These are phyloP conservation scores for Palaemon carinicauda DNA, from an alignment of 1,140 invertebrate genomes.

Conservation along the genomic window DNA sequence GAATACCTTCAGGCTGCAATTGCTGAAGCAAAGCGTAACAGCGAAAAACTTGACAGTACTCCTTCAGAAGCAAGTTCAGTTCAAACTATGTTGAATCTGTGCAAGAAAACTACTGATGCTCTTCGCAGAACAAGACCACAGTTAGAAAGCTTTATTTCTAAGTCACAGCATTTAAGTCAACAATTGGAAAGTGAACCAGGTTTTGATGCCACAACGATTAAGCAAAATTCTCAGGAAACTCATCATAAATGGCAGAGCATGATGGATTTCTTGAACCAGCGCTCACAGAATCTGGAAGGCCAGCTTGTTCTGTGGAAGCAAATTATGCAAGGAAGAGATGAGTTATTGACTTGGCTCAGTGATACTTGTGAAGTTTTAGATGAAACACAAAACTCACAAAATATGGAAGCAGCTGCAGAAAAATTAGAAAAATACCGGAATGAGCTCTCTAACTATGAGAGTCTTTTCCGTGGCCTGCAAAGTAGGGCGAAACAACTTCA, in stretches of 20 bases:
- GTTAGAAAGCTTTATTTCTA: slow-evolving; percentile 70
- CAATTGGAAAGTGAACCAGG: slow-evolving; percentile 77
- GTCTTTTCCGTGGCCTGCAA: slow-evolving; percentile 77
- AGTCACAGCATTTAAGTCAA: slow-evolving; percentile 61
- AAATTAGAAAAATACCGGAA: slow-evolving; percentile 84
- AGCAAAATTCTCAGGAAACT: slow-evolving; percentile 63
- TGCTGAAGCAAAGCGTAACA: slow-evolving; percentile 72
- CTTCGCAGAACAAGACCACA: slow-evolving; percentile 78
- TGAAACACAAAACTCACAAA: slow-evolving; percentile 77
- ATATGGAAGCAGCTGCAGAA: slow-evolving; percentile 80
- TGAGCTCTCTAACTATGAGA: slow-evolving; percentile 80
- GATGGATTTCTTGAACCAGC: slow-evolving; percentile 75
- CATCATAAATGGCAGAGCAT: slow-evolving; percentile 78
- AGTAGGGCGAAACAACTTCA: slow-evolving; percentile 82
- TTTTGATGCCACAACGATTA: slow-evolving; percentile 70
- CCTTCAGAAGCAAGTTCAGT: slow-evolving; percentile 74
- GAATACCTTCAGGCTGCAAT: slow-evolving; percentile 74
- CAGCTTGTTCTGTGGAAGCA: slow-evolving; percentile 91
- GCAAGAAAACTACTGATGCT: slow-evolving; percentile 77
- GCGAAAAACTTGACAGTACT: slow-evolving; percentile 67
- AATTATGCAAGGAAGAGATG: slow-evolving; percentile 84
- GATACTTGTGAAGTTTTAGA: slow-evolving; percentile 80
- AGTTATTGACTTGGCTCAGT: slow-evolving; percentile 83
- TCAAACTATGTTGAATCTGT: slow-evolving; percentile 74
- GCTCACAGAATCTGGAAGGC: slow-evolving; percentile 82